Conservation (phyloP, 2,113 vertebrate genomes). For the Gasterosteus aculeatus region DNA sequence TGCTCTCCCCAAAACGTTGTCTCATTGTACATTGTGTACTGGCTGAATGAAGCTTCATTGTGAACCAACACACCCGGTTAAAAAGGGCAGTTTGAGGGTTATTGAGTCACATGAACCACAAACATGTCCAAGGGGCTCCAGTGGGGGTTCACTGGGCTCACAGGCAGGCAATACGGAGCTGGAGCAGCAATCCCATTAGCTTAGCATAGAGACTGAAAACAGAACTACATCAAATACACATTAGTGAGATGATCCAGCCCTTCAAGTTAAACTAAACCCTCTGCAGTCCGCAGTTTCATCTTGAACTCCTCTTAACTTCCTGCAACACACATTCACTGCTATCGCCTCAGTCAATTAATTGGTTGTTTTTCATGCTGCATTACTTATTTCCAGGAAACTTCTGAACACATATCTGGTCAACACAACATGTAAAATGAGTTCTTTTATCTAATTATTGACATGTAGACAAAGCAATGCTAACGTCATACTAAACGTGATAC, state of each 20-base stretch:
- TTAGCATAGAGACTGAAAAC: too few species aligned
- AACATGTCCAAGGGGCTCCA: background rate
- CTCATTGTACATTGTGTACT: background rate
- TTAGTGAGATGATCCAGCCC: too few species aligned
- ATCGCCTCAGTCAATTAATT: background rate
- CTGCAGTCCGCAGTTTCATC: background rate
- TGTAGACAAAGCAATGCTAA: background rate
- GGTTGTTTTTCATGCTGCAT: background rate
- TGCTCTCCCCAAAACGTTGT: background rate
- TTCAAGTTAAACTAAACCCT: background rate
- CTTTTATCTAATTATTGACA: background rate
- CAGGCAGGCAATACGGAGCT: too few species aligned
- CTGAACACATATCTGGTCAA: background rate
- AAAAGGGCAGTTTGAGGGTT: background rate
- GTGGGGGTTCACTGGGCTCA: background rate
- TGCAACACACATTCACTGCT: background rate
- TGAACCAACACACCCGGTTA: conserved; percentile 4
- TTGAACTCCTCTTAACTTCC: background rate
- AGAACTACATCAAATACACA: too few species aligned
- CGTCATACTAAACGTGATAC: background rate
- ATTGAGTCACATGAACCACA: conserved; percentile 8
- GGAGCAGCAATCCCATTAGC: too few species aligned
- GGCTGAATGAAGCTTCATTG: conserved; percentile 5
- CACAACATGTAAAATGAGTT: background rate
- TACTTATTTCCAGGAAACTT: background rate